A percentile compares a stretch with the other conserved stretches of the same genome.
These are phyloP conservation scores for Thomomys bottae DNA, from an alignment of 2,113 vertebrate genomes.

Conservation along the genomic window DNA sequence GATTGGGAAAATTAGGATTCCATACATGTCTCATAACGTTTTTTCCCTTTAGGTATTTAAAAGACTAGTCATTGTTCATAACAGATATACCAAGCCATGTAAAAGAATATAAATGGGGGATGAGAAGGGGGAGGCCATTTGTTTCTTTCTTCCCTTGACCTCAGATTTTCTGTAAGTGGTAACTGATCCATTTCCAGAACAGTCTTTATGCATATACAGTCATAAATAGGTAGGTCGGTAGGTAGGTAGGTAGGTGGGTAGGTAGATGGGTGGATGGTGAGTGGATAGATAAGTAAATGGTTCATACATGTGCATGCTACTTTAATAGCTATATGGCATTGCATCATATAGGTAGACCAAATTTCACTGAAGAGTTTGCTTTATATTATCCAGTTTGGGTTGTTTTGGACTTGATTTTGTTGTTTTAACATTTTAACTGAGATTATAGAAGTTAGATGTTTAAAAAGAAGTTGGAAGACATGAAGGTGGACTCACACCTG, in stretches of 20 bases:
- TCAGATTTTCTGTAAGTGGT: background rate
- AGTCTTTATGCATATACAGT: background rate
- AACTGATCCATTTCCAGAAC: conserved; percentile 16
- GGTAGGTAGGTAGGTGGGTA: too few relatives aligned
- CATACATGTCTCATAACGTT: background rate
- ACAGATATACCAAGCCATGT: background rate
- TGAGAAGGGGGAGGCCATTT: background rate
- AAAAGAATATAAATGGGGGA: background rate
- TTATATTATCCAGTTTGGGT: background rate
- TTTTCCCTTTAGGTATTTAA: background rate
- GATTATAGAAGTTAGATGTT: background rate
- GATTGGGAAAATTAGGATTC: background rate
- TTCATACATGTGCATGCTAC: accelerated
- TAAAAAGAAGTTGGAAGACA: background rate
- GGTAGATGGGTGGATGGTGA: too few relatives aligned
- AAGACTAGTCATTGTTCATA: background rate
- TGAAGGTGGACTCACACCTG: background rate
- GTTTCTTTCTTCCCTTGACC: background rate
- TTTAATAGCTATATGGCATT: background rate
- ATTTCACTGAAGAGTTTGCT: background rate
- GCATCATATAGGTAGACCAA: background rate
- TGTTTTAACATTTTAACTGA: conserved; percentile 11
- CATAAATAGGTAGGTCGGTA: background rate
- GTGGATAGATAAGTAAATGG: too few relatives aligned
- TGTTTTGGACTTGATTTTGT: background rate